Percentiles rank a stretch among this genome's conserved stretches.
Conservation (phyloP, 2,113 vertebrate species). For the Paramisgurnus dabryanus region DNA sequence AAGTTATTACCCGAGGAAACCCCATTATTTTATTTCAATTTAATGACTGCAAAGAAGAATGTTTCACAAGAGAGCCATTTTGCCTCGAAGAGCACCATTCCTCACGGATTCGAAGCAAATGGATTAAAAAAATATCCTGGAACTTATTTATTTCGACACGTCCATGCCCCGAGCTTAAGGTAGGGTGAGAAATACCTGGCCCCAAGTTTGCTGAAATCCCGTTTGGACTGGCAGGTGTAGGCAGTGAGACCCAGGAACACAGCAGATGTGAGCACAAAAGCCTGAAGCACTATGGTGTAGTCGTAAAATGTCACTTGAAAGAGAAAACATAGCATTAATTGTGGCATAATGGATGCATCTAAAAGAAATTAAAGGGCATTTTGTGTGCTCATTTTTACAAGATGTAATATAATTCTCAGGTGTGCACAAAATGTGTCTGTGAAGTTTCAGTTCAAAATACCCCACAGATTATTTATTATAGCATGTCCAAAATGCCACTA, state of each 20-base stretch:
- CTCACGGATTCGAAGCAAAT: constrained; percentile 14
- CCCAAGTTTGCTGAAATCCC: constrained; percentile 92
- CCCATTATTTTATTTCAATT: constrained; percentile 6
- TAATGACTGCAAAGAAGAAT: constrained; percentile 8
- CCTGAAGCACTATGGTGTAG: constrained; percentile 84
- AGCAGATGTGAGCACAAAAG: constrained; percentile 85
- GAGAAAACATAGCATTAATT: neutral
- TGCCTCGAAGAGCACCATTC: constrained; percentile 5
- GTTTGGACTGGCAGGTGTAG: constrained; percentile 92
- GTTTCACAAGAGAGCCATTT: constrained; percentile 5
- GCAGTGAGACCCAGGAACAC: constrained; percentile 88
- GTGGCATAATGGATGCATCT: neutral
- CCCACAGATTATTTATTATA: too few relatives aligned
- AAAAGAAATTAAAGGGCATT: too few relatives aligned
- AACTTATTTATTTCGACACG: constrained; percentile 7
- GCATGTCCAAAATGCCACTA: too few relatives aligned
- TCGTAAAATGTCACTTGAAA: constrained; percentile 89
- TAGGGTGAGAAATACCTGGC: constrained; percentile 77
- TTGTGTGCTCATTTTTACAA: too few relatives aligned
- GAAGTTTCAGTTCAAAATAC: too few relatives aligned
- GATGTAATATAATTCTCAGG: too few relatives aligned
- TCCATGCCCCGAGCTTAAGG: neutral
- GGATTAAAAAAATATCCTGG: constrained; percentile 26
- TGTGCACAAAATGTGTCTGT: too few relatives aligned
- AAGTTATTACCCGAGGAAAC: constrained; percentile 4